Conservation (phyloP, 2,797 vertebrate species). For the Masticophis lateralis region DNA sequence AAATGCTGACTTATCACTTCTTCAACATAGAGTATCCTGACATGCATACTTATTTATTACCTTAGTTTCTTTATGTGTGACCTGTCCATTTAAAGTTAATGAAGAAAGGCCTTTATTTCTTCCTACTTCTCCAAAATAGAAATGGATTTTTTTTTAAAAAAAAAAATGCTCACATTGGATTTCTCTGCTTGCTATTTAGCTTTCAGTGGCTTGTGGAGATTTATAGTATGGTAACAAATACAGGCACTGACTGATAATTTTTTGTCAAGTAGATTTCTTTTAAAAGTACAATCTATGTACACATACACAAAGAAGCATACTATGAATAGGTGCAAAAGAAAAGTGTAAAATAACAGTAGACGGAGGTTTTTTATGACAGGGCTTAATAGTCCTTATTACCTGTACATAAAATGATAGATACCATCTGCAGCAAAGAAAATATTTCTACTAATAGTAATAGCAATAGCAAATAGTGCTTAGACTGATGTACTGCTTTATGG, state of each 20-base stretch:
- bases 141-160: background rate
- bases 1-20: background rate
- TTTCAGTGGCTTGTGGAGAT: background rate
- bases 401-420: background rate
- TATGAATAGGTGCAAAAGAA: background rate
- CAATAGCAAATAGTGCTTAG: background rate
- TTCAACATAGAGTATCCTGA: background rate
- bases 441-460: background rate
- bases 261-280: background rate
- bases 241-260: background rate
- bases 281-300: background rate
- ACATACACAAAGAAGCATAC: background rate
- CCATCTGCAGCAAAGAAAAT: background rate
- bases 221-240: conserved; percentile 8
- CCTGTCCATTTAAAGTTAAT: background rate
- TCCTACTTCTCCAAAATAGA: background rate
- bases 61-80: background rate
- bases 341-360: background rate
- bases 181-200: background rate
- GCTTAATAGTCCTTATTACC: background rate
- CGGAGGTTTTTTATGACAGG: background rate
- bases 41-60: background rate
- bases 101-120: background rate
- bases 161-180: background rate
- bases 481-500: too few relatives aligned